Conservation (phyloP, 2,888 invertebrate genomes). For the Dilophus febrilis region DNA sequence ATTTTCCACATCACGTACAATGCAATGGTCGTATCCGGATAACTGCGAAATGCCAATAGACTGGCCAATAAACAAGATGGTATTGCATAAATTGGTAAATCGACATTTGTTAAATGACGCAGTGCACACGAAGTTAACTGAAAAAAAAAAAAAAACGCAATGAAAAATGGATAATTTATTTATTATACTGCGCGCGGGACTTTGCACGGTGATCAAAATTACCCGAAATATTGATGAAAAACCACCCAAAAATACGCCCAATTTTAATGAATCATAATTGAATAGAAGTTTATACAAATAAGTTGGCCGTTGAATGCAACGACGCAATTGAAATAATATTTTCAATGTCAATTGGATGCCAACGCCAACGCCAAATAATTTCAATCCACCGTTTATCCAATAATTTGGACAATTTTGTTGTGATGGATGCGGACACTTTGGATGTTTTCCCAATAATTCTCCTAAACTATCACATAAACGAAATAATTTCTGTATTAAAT, state of each 20-base stretch:
- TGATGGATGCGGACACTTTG: conserved; percentile 42
- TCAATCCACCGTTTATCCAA: conserved; percentile 33
- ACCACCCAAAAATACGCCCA: conserved; percentile 51
- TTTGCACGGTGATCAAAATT: conserved; percentile 34
- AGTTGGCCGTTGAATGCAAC: conserved; percentile 18
- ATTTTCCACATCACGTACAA: conserved; percentile 71
- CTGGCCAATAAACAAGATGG: conserved; percentile 57
- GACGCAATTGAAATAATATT: conserved; percentile 37
- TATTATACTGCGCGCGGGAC: conserved; percentile 47
- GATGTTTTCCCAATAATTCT: conserved; percentile 21
- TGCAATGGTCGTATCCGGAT: conserved; percentile 62
- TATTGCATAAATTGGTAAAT: conserved; percentile 44
- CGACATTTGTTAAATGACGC: conserved; percentile 40
- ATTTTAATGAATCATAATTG: conserved; percentile 36
- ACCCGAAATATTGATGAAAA: conserved; percentile 53
- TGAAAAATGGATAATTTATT: conserved; percentile 40
- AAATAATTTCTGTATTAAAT: neutral
- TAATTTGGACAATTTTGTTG: conserved; percentile 40
- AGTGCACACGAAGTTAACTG: conserved; percentile 48
- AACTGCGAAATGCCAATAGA: conserved; percentile 48
- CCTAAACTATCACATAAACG: conserved; percentile 35
- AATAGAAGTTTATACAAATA: conserved; percentile 16
- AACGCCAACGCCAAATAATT: conserved; percentile 43
- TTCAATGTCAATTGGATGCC: conserved; percentile 42
- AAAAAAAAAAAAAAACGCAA: conserved; percentile 12